Conservation (phyloP, 2,888 invertebrate genomes). For the Allacma fusca region DNA sequence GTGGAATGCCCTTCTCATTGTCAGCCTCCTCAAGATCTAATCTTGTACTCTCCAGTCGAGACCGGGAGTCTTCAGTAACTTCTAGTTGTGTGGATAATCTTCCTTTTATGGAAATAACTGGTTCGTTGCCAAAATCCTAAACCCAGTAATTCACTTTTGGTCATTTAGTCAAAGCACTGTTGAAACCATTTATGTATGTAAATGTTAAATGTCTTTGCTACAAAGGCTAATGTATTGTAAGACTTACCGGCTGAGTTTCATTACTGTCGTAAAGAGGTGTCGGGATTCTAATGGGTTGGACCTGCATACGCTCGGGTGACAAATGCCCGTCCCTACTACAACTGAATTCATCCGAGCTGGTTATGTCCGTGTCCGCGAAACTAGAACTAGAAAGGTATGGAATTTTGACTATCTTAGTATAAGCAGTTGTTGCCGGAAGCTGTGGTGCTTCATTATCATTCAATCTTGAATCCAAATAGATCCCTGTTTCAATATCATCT, state of each 20-base stretch:
- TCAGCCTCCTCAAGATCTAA: too few species aligned
- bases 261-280: too few species aligned
- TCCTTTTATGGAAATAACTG: background rate
- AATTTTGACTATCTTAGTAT: background rate
- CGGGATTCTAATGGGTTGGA: too few species aligned
- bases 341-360: background rate
- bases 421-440: background rate
- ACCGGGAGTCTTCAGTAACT: background rate
- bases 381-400: background rate
- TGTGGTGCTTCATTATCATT: background rate
- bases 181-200: too few species aligned
- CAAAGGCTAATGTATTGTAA: too few species aligned
- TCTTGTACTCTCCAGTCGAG: background rate
- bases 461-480: background rate
- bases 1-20: background rate
- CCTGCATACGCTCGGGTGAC: background rate
- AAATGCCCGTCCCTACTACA: background rate
- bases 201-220: too few species aligned
- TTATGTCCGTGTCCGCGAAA: slow-evolving; percentile 2
- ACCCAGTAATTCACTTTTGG: too few species aligned
- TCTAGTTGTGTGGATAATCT: background rate
- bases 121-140: background rate
- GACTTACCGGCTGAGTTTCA: too few species aligned
- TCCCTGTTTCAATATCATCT: background rate
- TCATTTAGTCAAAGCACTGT: too few species aligned